Conservation (phyloP, 2,888 invertebrate genomes). For the Drosophila lutescens region DNA sequence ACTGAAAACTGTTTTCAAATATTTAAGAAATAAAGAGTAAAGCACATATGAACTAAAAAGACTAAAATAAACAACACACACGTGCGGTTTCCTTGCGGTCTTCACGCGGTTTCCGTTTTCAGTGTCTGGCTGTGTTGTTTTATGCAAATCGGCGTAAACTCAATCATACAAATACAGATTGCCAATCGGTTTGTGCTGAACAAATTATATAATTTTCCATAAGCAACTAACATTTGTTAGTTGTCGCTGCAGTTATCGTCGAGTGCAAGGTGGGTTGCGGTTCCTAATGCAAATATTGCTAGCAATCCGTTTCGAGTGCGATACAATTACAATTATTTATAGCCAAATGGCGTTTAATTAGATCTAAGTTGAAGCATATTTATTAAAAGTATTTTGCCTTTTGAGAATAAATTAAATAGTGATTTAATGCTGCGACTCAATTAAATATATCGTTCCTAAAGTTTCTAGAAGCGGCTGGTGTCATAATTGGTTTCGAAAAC, state of each 20-base stretch:
- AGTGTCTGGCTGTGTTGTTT: slow-evolving; percentile 18
- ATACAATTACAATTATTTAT: slow-evolving; percentile 20
- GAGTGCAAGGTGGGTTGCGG: slow-evolving; percentile 68
- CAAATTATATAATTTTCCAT: slow-evolving; percentile 63
- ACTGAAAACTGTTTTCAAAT: slow-evolving; percentile 6
- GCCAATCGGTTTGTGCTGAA: slow-evolving; percentile 44
- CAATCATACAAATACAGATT: slow-evolving; percentile 24
- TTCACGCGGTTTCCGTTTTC: slow-evolving; percentile 26
- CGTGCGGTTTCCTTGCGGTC: slow-evolving; percentile 43
- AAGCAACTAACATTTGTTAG: slow-evolving; percentile 46
- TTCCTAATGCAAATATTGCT: slow-evolving; percentile 15
- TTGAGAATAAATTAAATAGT: neutral
- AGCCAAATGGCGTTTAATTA: slow-evolving; percentile 12
- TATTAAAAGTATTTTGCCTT: neutral
- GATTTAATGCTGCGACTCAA: neutral
- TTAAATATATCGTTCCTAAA: neutral
- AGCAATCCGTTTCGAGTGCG: slow-evolving; percentile 1
- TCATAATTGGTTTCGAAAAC: neutral
- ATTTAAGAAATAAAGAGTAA: neutral
- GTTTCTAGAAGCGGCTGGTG: too few species aligned
- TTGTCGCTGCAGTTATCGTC: slow-evolving; percentile 32
- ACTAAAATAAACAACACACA: slow-evolving; percentile 18
- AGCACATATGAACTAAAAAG: slow-evolving; percentile 3
- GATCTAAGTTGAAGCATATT: neutral
- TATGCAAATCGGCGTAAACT: slow-evolving; percentile 44